Conservation (phyloP, 2,797 vertebrate species). For the Scleropages formosus region DNA sequence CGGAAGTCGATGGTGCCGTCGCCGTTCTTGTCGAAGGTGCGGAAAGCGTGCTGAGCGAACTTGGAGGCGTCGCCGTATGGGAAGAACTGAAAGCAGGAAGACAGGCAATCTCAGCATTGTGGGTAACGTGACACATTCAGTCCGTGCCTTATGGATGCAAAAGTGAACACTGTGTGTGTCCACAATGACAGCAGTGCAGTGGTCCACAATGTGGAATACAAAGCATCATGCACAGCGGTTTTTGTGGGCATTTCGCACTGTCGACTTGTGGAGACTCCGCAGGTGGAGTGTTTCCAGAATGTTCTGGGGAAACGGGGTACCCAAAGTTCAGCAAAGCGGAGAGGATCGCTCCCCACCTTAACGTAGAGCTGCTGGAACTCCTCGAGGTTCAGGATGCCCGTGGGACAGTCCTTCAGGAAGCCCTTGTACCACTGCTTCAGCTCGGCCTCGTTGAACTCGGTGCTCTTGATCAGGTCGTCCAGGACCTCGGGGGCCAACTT, state of each 20-base stretch:
- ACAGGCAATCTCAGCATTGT: too few relatives aligned
- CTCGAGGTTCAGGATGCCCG: constrained; percentile 93
- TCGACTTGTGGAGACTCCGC: too few relatives aligned
- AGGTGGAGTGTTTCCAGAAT: too few relatives aligned
- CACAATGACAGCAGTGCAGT: too few relatives aligned
- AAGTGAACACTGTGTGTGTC: too few relatives aligned
- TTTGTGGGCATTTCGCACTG: too few relatives aligned
- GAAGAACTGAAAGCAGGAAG: constrained; percentile 69
- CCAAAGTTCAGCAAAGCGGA: too few relatives aligned
- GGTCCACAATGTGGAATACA: too few relatives aligned
- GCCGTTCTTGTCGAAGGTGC: constrained; percentile 85
- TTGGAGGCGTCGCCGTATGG: constrained; percentile 86
- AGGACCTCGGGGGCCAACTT: constrained; percentile 94
- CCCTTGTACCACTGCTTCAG: constrained; percentile 99
- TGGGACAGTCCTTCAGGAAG: constrained; percentile 96
- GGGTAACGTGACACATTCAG: neutral
- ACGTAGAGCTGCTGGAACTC: constrained; percentile 98
- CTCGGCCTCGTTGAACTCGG: constrained; percentile 94
- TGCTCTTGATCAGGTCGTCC: constrained; percentile 92
- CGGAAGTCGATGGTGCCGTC: constrained; percentile 86
- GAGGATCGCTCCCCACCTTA: too few relatives aligned
- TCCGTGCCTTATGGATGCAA: too few relatives aligned
- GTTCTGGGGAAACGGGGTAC: too few relatives aligned
- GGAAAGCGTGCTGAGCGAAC: constrained; percentile 86
- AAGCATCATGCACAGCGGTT: too few relatives aligned